Conservation (phyloP, 1,140 invertebrate species). For the Panagrolaimus sp. region DNA sequence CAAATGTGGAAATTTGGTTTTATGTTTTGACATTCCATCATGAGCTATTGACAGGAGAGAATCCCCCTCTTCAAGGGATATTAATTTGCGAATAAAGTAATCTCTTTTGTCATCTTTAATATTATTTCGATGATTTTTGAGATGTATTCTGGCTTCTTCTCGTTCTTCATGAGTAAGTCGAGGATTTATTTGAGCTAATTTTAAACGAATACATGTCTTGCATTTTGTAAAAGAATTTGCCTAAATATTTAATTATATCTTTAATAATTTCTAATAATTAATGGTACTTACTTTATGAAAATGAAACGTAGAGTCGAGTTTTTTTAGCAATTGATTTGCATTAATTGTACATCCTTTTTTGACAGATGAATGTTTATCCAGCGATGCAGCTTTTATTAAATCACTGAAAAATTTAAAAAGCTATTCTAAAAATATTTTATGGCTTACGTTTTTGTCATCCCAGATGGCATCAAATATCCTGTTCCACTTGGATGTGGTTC, state of each 20-base stretch:
- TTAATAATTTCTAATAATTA: background rate
- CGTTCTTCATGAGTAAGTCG: background rate
- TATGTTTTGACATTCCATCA: background rate
- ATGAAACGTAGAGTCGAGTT: background rate
- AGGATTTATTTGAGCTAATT: background rate
- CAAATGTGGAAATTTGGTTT: background rate
- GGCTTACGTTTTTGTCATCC: background rate
- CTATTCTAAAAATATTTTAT: background rate
- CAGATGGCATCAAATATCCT: background rate
- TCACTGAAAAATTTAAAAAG: background rate
- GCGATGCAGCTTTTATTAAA: background rate
- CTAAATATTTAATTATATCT: background rate
- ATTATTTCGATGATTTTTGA: background rate
- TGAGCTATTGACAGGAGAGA: background rate
- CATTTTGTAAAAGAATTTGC: background rate
- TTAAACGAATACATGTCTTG: background rate
- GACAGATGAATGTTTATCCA: no score
- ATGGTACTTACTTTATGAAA: background rate
- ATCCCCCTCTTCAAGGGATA: background rate
- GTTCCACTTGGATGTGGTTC: background rate
- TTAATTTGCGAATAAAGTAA: background rate
- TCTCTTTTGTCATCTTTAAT: background rate
- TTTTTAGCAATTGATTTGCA: background rate
- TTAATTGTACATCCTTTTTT: background rate
- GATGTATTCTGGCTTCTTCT: background rate